These are phyloP conservation scores for Athetis lepigone DNA, from an alignment of 2,888 invertebrate genomes.

Conservation along the genomic window DNA sequence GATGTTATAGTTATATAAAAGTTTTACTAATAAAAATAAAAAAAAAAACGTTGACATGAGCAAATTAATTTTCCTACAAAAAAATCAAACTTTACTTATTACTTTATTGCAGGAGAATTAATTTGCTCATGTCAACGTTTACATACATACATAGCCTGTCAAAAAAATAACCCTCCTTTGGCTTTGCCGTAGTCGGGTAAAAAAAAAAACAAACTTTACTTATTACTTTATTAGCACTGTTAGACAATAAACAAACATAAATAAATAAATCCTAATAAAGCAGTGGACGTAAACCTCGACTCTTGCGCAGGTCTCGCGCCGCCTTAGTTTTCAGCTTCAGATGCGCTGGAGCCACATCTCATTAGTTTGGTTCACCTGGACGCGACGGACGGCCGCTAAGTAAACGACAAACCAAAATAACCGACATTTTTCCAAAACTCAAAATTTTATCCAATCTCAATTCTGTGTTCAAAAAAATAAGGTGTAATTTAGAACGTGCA, in stretches of 20 bases:
- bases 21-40: too few species aligned
- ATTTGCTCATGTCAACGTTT: too few species aligned
- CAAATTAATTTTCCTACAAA: too few species aligned
- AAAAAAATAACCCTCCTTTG: too few species aligned
- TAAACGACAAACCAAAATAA: slow-evolving; percentile 42
- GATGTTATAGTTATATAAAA: too few species aligned
- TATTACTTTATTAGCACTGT: neutral
- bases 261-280: neutral
- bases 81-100: too few species aligned
- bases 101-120: too few species aligned
- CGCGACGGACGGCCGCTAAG: slow-evolving; percentile 65
- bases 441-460: slow-evolving; percentile 23
- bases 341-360: slow-evolving; percentile 62
- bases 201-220: too few species aligned
- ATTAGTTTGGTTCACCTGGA: slow-evolving; percentile 73
- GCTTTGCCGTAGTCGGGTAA: too few species aligned
- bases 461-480: slow-evolving; percentile 34
- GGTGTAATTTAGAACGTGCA: slow-evolving; percentile 25
- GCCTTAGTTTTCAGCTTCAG: slow-evolving; percentile 74
- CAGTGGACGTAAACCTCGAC: slow-evolving; percentile 17
- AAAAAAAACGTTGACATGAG: too few species aligned
- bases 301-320: slow-evolving; percentile 48
- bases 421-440: slow-evolving; percentile 27
- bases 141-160: too few species aligned
- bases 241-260: neutral